Base-by-base conservation (phyloP, 2,888 invertebrate species). In the Cheilosia soror region DNA sequence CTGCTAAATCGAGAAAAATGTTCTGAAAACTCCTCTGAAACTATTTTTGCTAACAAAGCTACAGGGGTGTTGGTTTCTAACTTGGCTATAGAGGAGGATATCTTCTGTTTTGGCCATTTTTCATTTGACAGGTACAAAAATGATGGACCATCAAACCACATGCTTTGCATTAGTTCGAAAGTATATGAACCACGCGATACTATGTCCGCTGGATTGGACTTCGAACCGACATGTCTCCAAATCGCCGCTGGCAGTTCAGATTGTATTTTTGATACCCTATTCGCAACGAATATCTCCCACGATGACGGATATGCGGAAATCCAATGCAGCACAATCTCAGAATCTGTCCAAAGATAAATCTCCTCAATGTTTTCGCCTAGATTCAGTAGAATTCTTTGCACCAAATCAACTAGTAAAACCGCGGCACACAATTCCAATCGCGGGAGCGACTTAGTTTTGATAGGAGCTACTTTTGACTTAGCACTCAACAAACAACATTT, bases 341-440 rank as follows among this genome's bases (percentile, higher is more conserved):
- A 58, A 25, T 58, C 58, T 4, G 58, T 0, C 58, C 40, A 58
- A 9, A 58, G 20, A 58, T 20, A 58, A 58, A 33, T 58, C 11
- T 57, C 15, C 2, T 31, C 33, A 33, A 57, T 33, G 5, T 29
- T 20, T 29, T 55, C 9, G 5, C 58, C 42, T 1, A 88, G 47
- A 4, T 83, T 58, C 0, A 40, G 55, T 9, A 62, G 44, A 0
- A 88, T 80, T 11, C 63, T 71, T 4, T 37, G 42, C n/a, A 87
- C 11, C n/a, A 89, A 78, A 47, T 87, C 66, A 5, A 89, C 63
- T 5, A 89, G 49, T 11, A 90, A 57, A 4, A 88, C 40, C 2
- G 90, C 89, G 9, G 82, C 89, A 62, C 88, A 89, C 0, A 90
- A 75, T 63, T 90, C 90, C 9, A 90, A 62, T 13, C 88, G 27